phyloP scores from a whole-genome alignment of 2,113 vertebrate genomes.

The Neodontobutis hainanensis region DNA sequence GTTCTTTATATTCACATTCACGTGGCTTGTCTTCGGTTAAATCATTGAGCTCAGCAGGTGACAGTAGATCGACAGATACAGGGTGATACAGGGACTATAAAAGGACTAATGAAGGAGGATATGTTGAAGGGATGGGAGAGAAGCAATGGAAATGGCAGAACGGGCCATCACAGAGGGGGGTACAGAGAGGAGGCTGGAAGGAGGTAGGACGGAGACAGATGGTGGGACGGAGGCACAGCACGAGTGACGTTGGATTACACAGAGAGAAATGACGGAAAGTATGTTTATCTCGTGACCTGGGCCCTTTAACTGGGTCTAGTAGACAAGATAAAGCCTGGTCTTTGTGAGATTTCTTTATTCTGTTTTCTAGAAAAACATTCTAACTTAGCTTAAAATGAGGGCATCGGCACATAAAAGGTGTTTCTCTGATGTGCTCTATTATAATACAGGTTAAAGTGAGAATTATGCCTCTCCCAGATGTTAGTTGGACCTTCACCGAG shows the following conservation, averaged over 20 bases:
- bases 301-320: background rate
- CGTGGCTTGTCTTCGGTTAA: background rate
- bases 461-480: too few species aligned
- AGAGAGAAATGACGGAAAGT: slow-evolving; percentile 19
- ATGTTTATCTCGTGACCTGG: background rate
- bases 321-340: background rate
- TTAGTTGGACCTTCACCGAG: too few species aligned
- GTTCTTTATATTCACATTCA: background rate
- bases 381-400: too few species aligned
- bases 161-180: background rate
- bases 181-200: slow-evolving; percentile 28
- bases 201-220: slow-evolving; percentile 60
- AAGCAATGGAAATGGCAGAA: slow-evolving; percentile 5
- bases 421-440: background rate
- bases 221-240: slow-evolving; percentile 52
- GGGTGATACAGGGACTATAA: slow-evolving; percentile 25
- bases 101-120: slow-evolving; percentile 1
- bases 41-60: slow-evolving; percentile 47
- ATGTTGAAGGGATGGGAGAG: slow-evolving; percentile 14
- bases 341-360: too few species aligned
- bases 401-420: background rate
- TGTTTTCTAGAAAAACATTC: too few species aligned
- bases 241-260: slow-evolving; percentile 36
- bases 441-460: too few species aligned
- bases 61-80: slow-evolving; percentile 12